Percentiles rank a stretch among this genome's conserved stretches.
phyloP scores from a whole-genome alignment of 2,797 vertebrate species.

The Streptopelia turtur region DNA sequence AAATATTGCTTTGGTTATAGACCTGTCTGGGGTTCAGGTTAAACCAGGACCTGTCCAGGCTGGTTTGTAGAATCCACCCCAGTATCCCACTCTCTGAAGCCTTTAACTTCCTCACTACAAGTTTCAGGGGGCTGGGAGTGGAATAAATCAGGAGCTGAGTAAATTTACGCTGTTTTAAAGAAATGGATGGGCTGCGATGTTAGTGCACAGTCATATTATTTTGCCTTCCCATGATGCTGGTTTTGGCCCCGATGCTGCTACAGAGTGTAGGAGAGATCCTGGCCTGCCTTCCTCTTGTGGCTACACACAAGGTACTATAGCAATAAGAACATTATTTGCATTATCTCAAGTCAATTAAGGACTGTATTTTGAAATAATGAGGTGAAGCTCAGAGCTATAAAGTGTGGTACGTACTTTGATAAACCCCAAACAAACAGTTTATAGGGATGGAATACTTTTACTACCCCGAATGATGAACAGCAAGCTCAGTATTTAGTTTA shows the following conservation, averaged over 20 bases:
- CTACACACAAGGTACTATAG: neutral
- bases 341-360: slow-evolving; percentile 11
- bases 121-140: neutral
- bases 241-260: neutral
- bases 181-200: neutral
- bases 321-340: neutral
- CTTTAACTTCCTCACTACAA: neutral
- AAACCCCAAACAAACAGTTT: neutral
- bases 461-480: neutral
- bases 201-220: neutral
- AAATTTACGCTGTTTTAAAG: rapidly evolving
- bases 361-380: neutral
- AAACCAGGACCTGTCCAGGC: neutral
- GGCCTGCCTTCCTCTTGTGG: neutral
- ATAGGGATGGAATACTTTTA: neutral
- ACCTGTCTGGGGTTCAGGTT: neutral
- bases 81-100: neutral
- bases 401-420: neutral
- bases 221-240: neutral
- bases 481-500: neutral
- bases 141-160: neutral
- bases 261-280: neutral
- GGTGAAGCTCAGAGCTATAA: neutral
- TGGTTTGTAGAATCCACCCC: neutral
- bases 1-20: neutral